Base-by-base conservation (phyloP, 2,113 vertebrate genomes). In the Cariama cristata region DNA sequence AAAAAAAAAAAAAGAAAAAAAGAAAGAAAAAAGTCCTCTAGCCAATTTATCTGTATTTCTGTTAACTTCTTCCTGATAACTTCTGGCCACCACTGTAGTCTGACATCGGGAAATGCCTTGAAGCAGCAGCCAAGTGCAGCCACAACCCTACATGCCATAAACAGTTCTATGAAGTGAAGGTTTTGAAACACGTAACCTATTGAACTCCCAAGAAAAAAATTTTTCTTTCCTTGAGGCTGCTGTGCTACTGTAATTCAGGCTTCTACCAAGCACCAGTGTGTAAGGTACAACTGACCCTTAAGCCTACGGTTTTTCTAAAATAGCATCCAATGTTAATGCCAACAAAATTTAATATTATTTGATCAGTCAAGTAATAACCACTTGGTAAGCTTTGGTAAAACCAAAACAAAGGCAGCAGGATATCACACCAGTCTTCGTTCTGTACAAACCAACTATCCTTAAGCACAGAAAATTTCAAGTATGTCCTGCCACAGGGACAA, bases 401-500 rank as follows among this genome's bases (percentile, higher is more conserved):
- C 11, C 52, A 85, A 94, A 96, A 62, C 33, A 56, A 63, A 80
- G 62, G 45, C 38, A 81, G 60, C n/a, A 73, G 19, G 59, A 2
- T 62, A 88, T 79, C 56, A 88, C 32, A 59, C 8, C 0, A 1
- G 35, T 28, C 67, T 93, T 66, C 90, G 74, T 86, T 59, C 83
- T 44, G 67, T 9, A 38, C 60, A 95, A 90, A 94, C 21, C 30
- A 86, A 72, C 60, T 62, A 79, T 42, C 58, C 28, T 53, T 59
- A 81, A 91, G 68, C 58, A 67, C 59, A 44, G 73, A 82, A 86
- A 74, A 33, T 91, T 85, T 66, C 60, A 91, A 50, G 3, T 50
- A 75, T 24, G 52, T 60, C 67, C 67, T 72, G 49, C 58, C 73
- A 86, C 14, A 84, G 76, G 93, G 84, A 96, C 90, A 98, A 97